Evolutionary conservation across 2,113 vertebrate species (phyloP).

Genomic region (Riparia riparia): DNA sequence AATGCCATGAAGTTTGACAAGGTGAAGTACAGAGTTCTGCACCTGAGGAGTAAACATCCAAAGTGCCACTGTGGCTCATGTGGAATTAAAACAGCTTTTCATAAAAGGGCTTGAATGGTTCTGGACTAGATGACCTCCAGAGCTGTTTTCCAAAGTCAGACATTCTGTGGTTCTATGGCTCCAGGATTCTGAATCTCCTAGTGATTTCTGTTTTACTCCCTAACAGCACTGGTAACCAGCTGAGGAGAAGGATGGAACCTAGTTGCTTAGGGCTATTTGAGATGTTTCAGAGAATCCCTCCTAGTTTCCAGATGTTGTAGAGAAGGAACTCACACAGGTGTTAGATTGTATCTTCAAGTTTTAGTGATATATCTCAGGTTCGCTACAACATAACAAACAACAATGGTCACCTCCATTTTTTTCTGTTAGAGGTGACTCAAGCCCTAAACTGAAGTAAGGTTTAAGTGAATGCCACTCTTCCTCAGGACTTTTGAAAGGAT

Average conservation of each 20-base stretch:
- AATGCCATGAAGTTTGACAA: not conserved
- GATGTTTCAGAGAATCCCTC: not conserved
- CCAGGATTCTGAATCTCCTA: not conserved
- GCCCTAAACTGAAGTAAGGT: not conserved
- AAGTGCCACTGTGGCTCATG: rapidly evolving
- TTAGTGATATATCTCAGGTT: not conserved
- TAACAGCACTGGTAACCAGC: not conserved
- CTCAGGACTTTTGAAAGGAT: not conserved
- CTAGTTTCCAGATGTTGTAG: not conserved
- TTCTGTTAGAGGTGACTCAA: not conserved
- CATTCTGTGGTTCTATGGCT: not conserved
- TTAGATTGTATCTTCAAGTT: not conserved
- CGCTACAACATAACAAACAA: not conserved
- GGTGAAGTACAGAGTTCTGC: not conserved
- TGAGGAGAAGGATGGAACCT: not conserved
- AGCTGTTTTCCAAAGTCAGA: not conserved
- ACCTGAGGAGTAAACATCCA: not conserved
- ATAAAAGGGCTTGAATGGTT: not conserved
- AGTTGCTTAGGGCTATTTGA: not conserved
- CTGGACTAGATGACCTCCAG: not conserved
- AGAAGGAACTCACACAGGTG: not conserved
- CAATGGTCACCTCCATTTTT: not conserved
- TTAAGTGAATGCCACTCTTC: not conserved
- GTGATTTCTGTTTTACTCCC: not conserved
- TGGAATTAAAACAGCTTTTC: not conserved